A percentile compares a stretch with the other conserved stretches of the same genome.
Evolutionary conservation across 2,113 vertebrate species (phyloP).

Genomic region (Anarrhichthys ocellatus): DNA sequence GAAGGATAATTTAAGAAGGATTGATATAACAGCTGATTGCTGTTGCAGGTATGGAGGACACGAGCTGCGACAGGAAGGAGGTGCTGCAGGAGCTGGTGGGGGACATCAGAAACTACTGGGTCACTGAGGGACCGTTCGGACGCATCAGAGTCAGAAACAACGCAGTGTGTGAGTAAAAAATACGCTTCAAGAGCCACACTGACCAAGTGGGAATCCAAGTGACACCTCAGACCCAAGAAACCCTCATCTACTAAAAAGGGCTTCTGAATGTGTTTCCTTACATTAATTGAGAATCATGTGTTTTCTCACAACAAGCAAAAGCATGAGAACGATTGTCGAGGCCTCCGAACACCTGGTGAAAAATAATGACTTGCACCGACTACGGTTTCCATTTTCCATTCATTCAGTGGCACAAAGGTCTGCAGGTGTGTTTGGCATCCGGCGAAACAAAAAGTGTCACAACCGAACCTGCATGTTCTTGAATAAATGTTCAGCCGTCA

Average conservation of each 20-base stretch:
- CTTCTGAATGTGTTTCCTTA: neutral
- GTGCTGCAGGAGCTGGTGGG: constrained; percentile 75
- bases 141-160: constrained; percentile 74
- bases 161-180: constrained; percentile 64
- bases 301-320: neutral
- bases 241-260: no score
- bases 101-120: constrained; percentile 55
- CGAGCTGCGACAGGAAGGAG: constrained; percentile 82
- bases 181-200: neutral
- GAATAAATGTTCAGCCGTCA: neutral
- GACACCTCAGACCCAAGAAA: neutral
- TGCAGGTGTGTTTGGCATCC: neutral
- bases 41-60: constrained; percentile 83
- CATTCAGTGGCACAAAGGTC: no score
- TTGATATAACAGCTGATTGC: no score
- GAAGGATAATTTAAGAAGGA: neutral
- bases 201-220: neutral
- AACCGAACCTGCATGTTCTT: no score
- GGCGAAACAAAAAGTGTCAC: no score
- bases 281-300: no score
- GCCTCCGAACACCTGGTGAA: neutral
- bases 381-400: neutral
- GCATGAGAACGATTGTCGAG: neutral
- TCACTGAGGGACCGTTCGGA: constrained; percentile 79
- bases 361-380: no score